Base-by-base conservation (phyloP, 1,140 invertebrate genomes). In the Drosophila equinoxialis region DNA sequence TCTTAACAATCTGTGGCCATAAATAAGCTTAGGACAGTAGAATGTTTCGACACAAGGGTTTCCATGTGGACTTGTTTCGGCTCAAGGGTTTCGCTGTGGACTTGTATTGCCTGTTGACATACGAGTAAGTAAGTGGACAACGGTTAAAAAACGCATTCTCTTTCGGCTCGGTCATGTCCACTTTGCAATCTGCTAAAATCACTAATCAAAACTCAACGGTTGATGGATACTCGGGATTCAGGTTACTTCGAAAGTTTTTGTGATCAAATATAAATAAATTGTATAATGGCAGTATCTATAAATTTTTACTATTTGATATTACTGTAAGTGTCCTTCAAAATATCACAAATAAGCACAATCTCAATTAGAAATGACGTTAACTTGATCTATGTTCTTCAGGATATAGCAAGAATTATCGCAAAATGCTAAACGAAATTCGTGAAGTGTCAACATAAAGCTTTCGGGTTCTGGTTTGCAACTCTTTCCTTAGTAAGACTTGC, bases 11-110 rank as follows among this genome's bases (percentile, higher is more conserved):
- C 87, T 84, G 58, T 58, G 72, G 83, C 87, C 82, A 90, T 90
- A 90, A 90, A 90, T 90, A 87, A 90, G 74, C 74, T 67, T 57
- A 77, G 60, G 87, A 86, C 87, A 90, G 87, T 87, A 86, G 77
- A 90, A 83, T 90, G 79, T 76, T 74, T 71, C 74, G 67, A 54
- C 58, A 55, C 65, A 71, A 81, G 71, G 74, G 76, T 65, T 71
- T 74, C 59, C 14, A 48, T 48, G 45, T 48, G 17, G 45, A 48
- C 45, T 48, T 82, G 77, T 72, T 74, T 70, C 71, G 64, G 45
- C 45, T 55, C 65, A 71, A 80, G 71, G 71, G 14, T 48, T 55
- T 51, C 67, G 26, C 35, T 61, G 33, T n/a, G 58, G 48, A 48
- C 60, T 66, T 70, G 55, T 23, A 51, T 39, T 37, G 17, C 54